Base-by-base conservation (phyloP, 2,888 invertebrate species). In the Athrips mouffetella region DNA sequence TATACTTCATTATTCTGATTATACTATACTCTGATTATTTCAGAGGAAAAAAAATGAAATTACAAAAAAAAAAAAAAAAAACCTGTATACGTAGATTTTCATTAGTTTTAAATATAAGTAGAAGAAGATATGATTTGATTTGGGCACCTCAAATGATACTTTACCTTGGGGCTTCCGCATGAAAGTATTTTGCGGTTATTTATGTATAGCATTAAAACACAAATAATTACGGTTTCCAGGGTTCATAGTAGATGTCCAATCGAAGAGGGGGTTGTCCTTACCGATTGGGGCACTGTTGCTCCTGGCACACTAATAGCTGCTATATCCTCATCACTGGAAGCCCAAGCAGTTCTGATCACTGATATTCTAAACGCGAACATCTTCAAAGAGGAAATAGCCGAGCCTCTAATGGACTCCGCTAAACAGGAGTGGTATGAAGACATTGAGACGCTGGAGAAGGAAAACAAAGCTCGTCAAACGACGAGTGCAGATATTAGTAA, bases 261-360 rank as follows among this genome's bases (percentile, higher is more conserved):
- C 51, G 93, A 93, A 80, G 85, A 89, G 27, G 94, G 94, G 1
- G 91, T 92, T 0, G 78, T 93, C 7, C 84, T 90, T 64, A 91
- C 92, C 0, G 79, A 86, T 2, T 93, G 90, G 88, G 92, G 92
- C 2, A 87, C 91, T 0, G 69, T 92, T 53, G 80, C 92, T 3
- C 84, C 89, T 0, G 92, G 92, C 0, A 89, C 89, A 1, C 62
- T 93, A 6, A 84, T 92, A 50, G 85, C 90, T 2, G 91, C 90
- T 0, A 76, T 92, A 45, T 91, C 92, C 0, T 87, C 92, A 0
- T 89, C 90, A 0, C 71, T 92, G n/a, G 91, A 92, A 61, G 77
- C 84, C 10, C 91, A 92, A 61, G 75, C 80, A 40, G 90, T 91
- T 0, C 64, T 73, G 2, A 76, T 91, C 10, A 77, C 80, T 8